Conservation (phyloP, 1,140 invertebrate genomes). For the Drosophila kurseongensis region DNA sequence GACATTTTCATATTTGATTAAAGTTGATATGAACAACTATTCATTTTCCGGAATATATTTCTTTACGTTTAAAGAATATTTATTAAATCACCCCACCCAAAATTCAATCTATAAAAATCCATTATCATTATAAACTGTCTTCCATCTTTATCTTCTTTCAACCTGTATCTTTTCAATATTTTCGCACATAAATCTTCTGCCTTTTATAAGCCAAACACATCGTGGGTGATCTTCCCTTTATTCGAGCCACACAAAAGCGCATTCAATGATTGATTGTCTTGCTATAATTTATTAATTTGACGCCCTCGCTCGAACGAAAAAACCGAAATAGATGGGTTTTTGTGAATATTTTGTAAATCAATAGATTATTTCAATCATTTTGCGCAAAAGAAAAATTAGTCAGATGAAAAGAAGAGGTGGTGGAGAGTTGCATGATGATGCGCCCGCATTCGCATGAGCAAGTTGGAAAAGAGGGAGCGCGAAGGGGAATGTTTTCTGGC, state of each 20-base stretch:
- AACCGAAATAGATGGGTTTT: slow-evolving; percentile 36
- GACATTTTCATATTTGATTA: too few relatives aligned
- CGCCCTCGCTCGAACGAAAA: slow-evolving; percentile 26
- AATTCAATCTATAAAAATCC: not conserved
- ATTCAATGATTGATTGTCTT: slow-evolving; percentile 66
- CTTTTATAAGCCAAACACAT: slow-evolving; percentile 3
- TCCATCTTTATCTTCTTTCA: slow-evolving; percentile 2
- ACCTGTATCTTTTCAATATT: slow-evolving; percentile 23
- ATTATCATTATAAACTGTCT: slow-evolving; percentile 4
- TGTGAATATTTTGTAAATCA: slow-evolving; percentile 63
- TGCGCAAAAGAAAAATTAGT: slow-evolving; percentile 14
- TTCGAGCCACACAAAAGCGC: slow-evolving; percentile 37
- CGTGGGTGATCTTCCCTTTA: slow-evolving; percentile 44
- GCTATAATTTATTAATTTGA: slow-evolving; percentile 67
- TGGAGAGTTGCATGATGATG: slow-evolving; percentile 25
- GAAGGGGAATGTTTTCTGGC: slow-evolving; percentile 43
- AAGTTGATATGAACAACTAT: too few relatives aligned
- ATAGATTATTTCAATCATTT: slow-evolving; percentile 57
- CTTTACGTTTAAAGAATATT: too few relatives aligned
- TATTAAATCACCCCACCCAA: not conserved
- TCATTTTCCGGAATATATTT: too few relatives aligned
- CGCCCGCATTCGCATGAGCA: slow-evolving; percentile 55
- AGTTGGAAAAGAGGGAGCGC: slow-evolving; percentile 6
- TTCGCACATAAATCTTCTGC: slow-evolving; percentile 45
- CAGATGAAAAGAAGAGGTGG: slow-evolving; percentile 4